phyloP scores from a whole-genome alignment of 2,113 vertebrate genomes.

The mouse (Mus musculus) region GRCm39 chr12:10204501-10205000 shows the following conservation, averaged over 20 bases:
- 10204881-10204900: constrained; percentile 98
- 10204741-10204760: constrained; percentile 99
- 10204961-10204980: constrained; percentile 97
- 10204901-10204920: constrained; percentile 99
- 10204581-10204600: constrained; percentile 99
- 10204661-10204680: constrained; percentile 98
- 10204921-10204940: constrained; percentile 97
- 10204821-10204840: constrained; percentile 96
- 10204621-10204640: constrained; percentile 99
- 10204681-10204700: constrained; percentile 98
- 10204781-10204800: constrained; percentile 99
- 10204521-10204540: constrained; percentile 99
- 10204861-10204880: constrained; percentile 95
- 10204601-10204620: constrained; percentile 98
- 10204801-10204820: constrained; percentile 99
- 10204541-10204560: constrained; percentile 99
- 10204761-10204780: constrained; percentile 99
- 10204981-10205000: constrained; percentile 97
- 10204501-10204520: constrained; percentile 99
- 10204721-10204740: constrained; percentile 97
- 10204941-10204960: constrained; percentile 96
- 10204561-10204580: constrained; percentile 99
- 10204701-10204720: constrained; percentile 98
- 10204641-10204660: constrained; percentile 99
- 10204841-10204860: constrained; percentile 96